Conservation (phyloP, 2,888 invertebrate genomes). For the Phaedon cochleariae region DNA sequence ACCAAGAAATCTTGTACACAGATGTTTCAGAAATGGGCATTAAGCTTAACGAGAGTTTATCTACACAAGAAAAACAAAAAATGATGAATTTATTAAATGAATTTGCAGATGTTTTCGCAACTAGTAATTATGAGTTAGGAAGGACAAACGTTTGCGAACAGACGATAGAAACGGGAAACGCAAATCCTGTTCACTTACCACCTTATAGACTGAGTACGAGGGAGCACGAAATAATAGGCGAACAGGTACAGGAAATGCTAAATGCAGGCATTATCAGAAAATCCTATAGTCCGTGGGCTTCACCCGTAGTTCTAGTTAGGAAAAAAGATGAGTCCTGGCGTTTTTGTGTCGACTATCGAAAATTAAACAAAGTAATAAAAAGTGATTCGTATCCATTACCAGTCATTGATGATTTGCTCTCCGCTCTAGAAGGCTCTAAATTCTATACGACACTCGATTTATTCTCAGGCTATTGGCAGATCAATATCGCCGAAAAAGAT, state of each 20-base stretch:
- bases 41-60: neutral
- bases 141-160: neutral
- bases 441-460: neutral
- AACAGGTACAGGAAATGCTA: neutral
- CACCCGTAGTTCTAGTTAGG: neutral
- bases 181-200: neutral
- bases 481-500: neutral
- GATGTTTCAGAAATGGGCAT: neutral
- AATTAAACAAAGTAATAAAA: neutral
- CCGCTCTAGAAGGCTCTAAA: neutral
- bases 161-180: neutral
- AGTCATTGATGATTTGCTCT: neutral
- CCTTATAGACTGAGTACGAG: neutral
- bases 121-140: conserved; percentile 2
- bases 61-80: neutral
- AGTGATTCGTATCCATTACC: conserved; percentile 3
- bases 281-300: neutral
- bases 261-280: neutral
- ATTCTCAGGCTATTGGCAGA: neutral
- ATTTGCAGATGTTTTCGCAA: neutral
- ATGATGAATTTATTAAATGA: neutral
- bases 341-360: neutral
- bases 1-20: neutral
- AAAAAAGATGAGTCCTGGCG: too few species aligned
- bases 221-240: neutral